Evolutionary conservation across 2,888 invertebrate genomes (phyloP).

Genomic region (Aleiodes leptofemur): DNA sequence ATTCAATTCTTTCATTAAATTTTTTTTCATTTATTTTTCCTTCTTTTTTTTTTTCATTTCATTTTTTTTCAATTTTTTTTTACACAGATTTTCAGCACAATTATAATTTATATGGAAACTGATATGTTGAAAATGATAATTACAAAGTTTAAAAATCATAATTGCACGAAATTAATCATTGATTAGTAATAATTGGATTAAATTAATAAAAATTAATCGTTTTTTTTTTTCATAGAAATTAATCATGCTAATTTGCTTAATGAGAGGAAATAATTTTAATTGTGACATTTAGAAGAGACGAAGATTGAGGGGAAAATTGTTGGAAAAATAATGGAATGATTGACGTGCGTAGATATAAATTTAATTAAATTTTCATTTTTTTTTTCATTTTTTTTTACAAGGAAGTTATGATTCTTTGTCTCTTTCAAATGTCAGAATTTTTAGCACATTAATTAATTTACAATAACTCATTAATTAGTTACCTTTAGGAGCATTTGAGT

Average conservation of each 20-base stretch:
- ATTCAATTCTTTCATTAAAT: conserved; percentile 5
- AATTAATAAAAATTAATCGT: too few relatives aligned
- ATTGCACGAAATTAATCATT: too few relatives aligned
- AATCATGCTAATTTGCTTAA: background rate
- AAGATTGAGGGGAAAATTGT: background rate
- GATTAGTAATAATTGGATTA: too few relatives aligned
- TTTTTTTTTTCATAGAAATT: too few relatives aligned
- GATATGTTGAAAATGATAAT: too few relatives aligned
- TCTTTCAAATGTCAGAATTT: background rate
- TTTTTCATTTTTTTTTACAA: conserved; percentile 1
- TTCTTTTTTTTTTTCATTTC: too few relatives aligned
- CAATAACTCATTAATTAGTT: background rate
- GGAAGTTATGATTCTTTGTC: conserved; percentile 11
- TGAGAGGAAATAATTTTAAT: background rate
- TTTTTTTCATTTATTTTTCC: too few relatives aligned
- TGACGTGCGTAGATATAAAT: conserved; percentile 23
- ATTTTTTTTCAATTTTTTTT: too few relatives aligned
- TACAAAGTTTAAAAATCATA: too few relatives aligned
- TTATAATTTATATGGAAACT: too few relatives aligned
- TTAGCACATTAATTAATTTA: background rate
- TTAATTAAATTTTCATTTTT: background rate
- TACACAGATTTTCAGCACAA: too few relatives aligned
- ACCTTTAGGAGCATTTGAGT: conserved; percentile 6
- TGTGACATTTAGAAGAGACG: background rate
- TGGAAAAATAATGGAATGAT: conserved; percentile 17